Conservation (phyloP, 2,888 invertebrate genomes). For the Biston betularia region DNA sequence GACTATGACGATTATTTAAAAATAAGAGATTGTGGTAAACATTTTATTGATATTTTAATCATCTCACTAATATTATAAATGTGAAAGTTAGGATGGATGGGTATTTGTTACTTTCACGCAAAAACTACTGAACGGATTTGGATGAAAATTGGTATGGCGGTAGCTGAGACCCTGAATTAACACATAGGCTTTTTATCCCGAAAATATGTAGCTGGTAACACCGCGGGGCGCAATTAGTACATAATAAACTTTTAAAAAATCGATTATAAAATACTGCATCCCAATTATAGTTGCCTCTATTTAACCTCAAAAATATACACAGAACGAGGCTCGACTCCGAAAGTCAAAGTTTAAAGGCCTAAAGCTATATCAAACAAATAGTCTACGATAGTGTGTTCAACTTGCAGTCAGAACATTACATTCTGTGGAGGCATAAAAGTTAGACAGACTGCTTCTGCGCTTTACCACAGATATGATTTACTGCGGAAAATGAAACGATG, state of each 20-base stretch:
- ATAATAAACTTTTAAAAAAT: not conserved
- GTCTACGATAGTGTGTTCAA: conserved; percentile 35
- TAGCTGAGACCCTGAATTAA: too few species aligned
- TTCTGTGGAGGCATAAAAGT: conserved; percentile 49
- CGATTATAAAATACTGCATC: not conserved
- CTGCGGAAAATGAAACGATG: conserved; percentile 35
- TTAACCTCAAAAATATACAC: conserved; percentile 1
- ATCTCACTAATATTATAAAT: too few species aligned
- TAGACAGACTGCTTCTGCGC: conserved; percentile 50
- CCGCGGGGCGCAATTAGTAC: too few species aligned
- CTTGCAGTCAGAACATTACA: conserved; percentile 47
- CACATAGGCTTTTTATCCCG: too few species aligned
- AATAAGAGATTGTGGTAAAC: too few species aligned
- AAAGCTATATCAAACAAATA: conserved; percentile 39
- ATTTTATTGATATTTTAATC: too few species aligned
- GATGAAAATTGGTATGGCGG: too few species aligned
- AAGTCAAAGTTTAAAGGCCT: conserved; percentile 44
- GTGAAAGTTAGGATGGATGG: too few species aligned
- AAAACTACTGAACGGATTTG: too few species aligned
- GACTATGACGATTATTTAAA: too few species aligned
- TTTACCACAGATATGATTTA: conserved; percentile 54
- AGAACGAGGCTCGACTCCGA: conserved; percentile 11
- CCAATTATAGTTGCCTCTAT: conserved; percentile 1
- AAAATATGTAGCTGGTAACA: too few species aligned
- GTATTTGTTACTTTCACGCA: too few species aligned